phyloP scores from a whole-genome alignment of 1,140 invertebrate species.

The Propsilocerus akamusi region DNA sequence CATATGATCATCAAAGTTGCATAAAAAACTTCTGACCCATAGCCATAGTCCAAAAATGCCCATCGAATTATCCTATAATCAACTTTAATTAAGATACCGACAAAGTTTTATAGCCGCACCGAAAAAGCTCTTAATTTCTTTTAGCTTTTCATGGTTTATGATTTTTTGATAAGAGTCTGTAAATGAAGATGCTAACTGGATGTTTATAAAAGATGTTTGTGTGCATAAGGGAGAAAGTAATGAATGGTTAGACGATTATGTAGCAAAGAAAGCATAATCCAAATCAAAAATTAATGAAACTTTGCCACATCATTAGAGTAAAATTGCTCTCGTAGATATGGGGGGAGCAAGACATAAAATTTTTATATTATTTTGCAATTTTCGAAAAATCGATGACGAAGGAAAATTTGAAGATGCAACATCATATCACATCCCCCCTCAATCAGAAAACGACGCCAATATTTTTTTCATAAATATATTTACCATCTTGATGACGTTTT shows the following conservation, averaged over 20 bases:
- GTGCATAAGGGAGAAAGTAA: neutral
- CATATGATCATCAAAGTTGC: neutral
- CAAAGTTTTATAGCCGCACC: neutral
- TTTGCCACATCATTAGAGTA: slow-evolving; percentile 1
- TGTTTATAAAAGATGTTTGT: neutral
- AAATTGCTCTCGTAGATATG: no score
- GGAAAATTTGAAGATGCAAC: neutral
- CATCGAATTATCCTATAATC: neutral
- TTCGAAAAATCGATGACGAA: neutral
- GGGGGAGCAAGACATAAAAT: neutral
- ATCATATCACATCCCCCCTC: no score
- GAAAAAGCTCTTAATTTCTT: neutral
- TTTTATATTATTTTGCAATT: neutral
- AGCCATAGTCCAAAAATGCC: neutral
- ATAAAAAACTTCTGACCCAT: neutral
- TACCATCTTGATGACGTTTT: neutral
- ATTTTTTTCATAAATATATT: no score
- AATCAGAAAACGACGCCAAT: no score
- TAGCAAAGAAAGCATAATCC: neutral
- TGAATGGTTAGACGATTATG: neutral
- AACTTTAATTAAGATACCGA: neutral
- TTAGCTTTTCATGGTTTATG: neutral
- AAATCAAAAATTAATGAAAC: slow-evolving; percentile 1
- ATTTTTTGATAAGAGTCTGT: neutral
- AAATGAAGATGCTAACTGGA: neutral